Conservation (phyloP, 2,113 vertebrate species). For the Engystomops pustulosus region DNA sequence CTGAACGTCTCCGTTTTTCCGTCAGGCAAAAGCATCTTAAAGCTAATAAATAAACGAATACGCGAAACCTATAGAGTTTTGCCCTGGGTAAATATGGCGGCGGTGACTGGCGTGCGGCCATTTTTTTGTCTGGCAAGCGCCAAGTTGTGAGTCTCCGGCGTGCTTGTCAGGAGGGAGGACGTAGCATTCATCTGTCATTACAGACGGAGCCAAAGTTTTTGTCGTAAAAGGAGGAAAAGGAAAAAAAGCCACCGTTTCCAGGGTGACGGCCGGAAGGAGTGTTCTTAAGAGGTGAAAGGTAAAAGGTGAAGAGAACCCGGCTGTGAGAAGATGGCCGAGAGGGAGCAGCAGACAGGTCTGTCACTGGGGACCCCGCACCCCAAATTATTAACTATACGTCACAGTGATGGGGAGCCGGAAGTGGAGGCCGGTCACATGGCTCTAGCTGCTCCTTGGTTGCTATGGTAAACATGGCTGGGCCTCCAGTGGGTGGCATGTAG, state of each 20-base stretch:
- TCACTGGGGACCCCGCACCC: not conserved
- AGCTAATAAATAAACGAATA: too few species aligned
- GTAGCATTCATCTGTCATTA: not conserved
- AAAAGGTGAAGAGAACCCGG: constrained; percentile 61
- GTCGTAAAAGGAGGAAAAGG: not conserved
- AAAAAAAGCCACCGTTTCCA: not conserved
- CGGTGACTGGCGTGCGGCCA: constrained; percentile 10
- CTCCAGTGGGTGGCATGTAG: not conserved
- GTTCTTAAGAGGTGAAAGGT: constrained; percentile 57
- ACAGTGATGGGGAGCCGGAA: not conserved
- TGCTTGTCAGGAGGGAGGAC: not conserved
- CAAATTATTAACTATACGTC: not conserved
- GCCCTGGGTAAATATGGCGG: constrained; percentile 61
- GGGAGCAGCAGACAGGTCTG: constrained; percentile 74
- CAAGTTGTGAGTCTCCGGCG: not conserved
- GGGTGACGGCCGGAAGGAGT: not conserved
- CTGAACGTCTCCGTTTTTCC: too few species aligned
- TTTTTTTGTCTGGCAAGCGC: constrained; percentile 54
- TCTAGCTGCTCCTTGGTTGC: not conserved
- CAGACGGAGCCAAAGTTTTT: not conserved
- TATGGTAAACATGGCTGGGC: not conserved
- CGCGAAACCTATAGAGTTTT: too few species aligned
- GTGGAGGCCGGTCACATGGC: not conserved
- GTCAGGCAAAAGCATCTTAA: too few species aligned
- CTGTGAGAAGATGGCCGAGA: constrained; percentile 81